Evolutionary conservation across 2,888 invertebrate genomes (phyloP).

Genomic region (Spicauda simplicius): DNA sequence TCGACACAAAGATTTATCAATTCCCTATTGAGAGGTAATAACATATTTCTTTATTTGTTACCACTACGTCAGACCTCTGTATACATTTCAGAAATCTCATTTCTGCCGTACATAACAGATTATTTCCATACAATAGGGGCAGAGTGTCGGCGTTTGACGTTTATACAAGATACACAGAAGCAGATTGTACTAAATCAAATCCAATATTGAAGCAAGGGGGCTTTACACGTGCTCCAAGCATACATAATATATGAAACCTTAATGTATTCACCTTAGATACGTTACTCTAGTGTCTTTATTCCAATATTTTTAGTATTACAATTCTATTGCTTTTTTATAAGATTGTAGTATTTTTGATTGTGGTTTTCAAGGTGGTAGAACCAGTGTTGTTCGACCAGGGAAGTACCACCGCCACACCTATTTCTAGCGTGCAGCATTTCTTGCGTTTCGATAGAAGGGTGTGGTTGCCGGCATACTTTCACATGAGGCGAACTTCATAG

Average conservation of each 20-base stretch:
- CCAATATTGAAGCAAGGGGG: slow-evolving; percentile 23
- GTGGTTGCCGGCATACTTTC: too few species aligned
- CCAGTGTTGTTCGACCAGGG: too few species aligned
- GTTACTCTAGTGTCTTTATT: not conserved
- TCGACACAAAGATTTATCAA: not conserved
- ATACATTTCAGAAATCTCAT: not conserved
- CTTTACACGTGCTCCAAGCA: slow-evolving; percentile 18
- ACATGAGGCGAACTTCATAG: too few species aligned
- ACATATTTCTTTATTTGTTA: not conserved
- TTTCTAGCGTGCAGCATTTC: too few species aligned
- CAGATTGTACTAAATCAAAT: slow-evolving; percentile 26
- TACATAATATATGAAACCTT: slow-evolving; percentile 24
- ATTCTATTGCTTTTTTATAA: too few species aligned
- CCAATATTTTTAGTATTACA: not conserved
- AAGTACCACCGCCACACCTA: too few species aligned
- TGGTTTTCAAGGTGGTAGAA: too few species aligned
- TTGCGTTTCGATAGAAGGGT: too few species aligned
- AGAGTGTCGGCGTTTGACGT: not conserved
- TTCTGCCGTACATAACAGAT: slow-evolving; percentile 10
- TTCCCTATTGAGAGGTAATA: not conserved
- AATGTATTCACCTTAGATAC: slow-evolving; percentile 10
- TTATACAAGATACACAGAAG: slow-evolving; percentile 11
- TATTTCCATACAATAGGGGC: slow-evolving; percentile 16
- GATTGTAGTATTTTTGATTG: too few species aligned
- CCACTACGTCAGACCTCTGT: not conserved